phyloP scores from a whole-genome alignment of 2,797 vertebrate genomes.

The Silurus lanzhouensis region DNA sequence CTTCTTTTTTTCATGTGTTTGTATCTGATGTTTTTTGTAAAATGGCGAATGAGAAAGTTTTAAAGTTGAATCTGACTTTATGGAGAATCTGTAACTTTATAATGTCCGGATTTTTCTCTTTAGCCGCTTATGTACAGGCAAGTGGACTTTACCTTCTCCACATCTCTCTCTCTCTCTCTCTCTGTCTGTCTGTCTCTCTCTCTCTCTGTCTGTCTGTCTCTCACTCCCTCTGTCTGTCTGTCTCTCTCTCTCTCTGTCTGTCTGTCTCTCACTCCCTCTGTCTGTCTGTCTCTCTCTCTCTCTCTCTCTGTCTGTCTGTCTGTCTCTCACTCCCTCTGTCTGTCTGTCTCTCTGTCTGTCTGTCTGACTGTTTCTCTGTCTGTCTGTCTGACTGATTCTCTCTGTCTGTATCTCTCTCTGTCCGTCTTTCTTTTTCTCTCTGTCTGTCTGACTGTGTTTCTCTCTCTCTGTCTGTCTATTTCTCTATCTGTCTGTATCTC shows the following conservation, averaged over 20 bases:
- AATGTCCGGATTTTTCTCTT: slow-evolving; percentile 73
- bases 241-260: too few relatives aligned
- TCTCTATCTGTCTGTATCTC: too few relatives aligned
- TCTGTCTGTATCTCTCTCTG: too few relatives aligned
- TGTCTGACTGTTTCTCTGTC: too few relatives aligned
- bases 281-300: too few relatives aligned
- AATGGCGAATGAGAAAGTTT: neutral
- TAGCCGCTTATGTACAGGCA: slow-evolving; percentile 76
- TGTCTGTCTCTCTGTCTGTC: too few relatives aligned
- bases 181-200: neutral
- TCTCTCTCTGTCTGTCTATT: too few relatives aligned
- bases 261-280: too few relatives aligned
- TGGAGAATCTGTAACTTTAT: slow-evolving; percentile 70
- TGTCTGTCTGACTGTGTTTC: neutral
- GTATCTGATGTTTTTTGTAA: neutral
- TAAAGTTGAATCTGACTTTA: slow-evolving; percentile 20
- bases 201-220: neutral
- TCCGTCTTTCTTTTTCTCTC: neutral
- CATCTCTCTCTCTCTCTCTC: neutral
- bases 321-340: too few relatives aligned
- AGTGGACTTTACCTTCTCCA: slow-evolving; percentile 2
- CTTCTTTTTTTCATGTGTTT: neutral
- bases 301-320: too few relatives aligned
- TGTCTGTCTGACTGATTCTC: too few relatives aligned
- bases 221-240: too few relatives aligned